Percentiles rank a stretch among this genome's conserved stretches.
Evolutionary conservation across 2,888 invertebrate species (phyloP).

Genomic region (Siphlonurus alternatus): DNA sequence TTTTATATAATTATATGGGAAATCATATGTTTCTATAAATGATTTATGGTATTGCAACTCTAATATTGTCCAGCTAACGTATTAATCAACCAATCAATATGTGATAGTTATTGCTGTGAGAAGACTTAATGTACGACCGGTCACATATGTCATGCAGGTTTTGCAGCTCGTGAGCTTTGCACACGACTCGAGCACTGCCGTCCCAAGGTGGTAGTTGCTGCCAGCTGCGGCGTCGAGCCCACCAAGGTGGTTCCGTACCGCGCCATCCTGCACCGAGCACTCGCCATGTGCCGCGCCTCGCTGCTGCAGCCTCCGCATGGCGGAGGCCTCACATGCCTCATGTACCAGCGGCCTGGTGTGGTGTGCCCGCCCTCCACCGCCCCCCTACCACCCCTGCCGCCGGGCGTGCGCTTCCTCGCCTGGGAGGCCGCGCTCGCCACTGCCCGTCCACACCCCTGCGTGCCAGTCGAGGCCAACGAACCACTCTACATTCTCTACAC

Average conservation of each 20-base stretch:
- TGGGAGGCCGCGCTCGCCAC: constrained; percentile 57
- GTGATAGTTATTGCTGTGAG: no score
- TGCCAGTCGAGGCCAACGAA: constrained; percentile 74
- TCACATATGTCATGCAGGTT: no score
- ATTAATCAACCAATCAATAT: no score
- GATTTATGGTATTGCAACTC: no score
- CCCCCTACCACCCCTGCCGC: constrained; percentile 19
- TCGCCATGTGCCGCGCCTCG: constrained; percentile 33
- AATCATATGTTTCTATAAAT: no score
- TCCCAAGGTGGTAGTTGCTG: constrained; percentile 76
- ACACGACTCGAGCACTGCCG: constrained; percentile 74
- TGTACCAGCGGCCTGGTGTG: constrained; percentile 63
- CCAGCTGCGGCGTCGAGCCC: constrained; percentile 84
- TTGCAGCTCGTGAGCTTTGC: constrained; percentile 75
- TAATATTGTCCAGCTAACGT: no score
- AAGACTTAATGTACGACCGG: no score
- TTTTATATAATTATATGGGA: no score
- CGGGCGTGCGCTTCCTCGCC: constrained; percentile 45
- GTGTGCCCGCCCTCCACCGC: constrained; percentile 11
- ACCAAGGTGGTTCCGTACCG: constrained; percentile 54
- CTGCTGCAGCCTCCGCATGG: constrained; percentile 29
- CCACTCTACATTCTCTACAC: constrained; percentile 86
- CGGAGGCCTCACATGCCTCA: constrained; percentile 63
- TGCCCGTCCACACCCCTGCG: constrained; percentile 56
- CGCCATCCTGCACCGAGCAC: constrained; percentile 65